Percentiles rank a stretch among this genome's conserved stretches.
Evolutionary conservation across 2,888 invertebrate genomes (phyloP).

Genomic region (Baronia brevicornis): DNA sequence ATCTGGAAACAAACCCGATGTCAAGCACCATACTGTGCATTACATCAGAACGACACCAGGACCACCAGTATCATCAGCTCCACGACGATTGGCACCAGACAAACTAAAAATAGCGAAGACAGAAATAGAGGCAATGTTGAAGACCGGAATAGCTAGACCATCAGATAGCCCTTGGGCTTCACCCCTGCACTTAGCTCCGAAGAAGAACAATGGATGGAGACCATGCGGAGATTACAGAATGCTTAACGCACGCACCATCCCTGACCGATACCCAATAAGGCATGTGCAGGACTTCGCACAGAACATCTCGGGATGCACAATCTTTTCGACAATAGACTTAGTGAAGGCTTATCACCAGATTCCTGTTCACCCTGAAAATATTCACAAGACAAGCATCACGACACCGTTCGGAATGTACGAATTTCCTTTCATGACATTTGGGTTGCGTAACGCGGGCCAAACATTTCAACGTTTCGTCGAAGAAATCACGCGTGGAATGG

Average conservation of each 20-base stretch:
- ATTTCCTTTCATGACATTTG: conserved; percentile 33
- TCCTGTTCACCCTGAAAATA: background rate
- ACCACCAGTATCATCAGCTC: conserved; percentile 9
- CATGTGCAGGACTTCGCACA: conserved; percentile 11
- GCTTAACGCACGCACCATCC: conserved; percentile 17
- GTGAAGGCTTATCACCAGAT: conserved; percentile 21
- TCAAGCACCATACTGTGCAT: background rate
- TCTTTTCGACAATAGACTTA: background rate
- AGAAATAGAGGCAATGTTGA: conserved; percentile 12
- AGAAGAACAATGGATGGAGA: conserved; percentile 23
- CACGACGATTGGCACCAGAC: conserved; percentile 17
- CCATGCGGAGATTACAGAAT: conserved; percentile 19
- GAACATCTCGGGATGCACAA: background rate
- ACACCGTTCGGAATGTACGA: conserved; percentile 34
- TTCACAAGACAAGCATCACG: conserved; percentile 29
- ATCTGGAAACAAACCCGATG: background rate
- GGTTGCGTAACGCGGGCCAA: conserved; percentile 42
- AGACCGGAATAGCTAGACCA: background rate
- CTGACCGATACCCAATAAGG: conserved; percentile 16
- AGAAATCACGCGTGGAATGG: background rate
- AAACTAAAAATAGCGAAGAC: conserved; percentile 17
- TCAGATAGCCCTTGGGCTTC: background rate
- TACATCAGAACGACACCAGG: background rate
- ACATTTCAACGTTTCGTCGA: conserved; percentile 40
- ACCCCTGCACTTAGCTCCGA: conserved; percentile 22